Evolutionary conservation across 2,113 vertebrate genomes (phyloP).

Genomic region (Antennarius striatus): DNA sequence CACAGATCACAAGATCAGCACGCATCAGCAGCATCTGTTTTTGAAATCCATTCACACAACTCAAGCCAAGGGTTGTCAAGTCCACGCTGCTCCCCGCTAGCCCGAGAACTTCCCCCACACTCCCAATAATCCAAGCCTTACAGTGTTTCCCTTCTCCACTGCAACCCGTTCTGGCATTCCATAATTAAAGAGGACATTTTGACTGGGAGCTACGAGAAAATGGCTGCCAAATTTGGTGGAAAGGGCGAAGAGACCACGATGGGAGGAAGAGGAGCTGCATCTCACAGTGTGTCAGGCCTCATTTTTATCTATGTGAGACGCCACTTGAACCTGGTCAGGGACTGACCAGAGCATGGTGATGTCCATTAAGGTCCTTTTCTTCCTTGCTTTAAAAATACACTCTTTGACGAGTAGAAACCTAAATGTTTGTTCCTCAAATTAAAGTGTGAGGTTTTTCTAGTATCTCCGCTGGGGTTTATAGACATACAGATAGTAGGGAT

Average conservation of each 20-base stretch:
- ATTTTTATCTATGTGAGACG: conserved; percentile 15
- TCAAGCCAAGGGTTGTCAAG: conserved; percentile 74
- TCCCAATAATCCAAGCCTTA: conserved; percentile 21
- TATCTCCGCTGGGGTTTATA: neutral
- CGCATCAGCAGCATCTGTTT: conserved; percentile 82
- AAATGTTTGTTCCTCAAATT: conserved; percentile 7
- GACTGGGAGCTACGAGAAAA: conserved; percentile 54
- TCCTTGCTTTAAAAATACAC: neutral
- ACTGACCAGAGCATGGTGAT: conserved; percentile 7
- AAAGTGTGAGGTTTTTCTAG: neutral
- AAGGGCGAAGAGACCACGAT: conserved; percentile 21
- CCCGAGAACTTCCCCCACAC: conserved; percentile 18
- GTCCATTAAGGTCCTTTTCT: conserved; percentile 12
- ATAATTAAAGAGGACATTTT: conserved; percentile 72
- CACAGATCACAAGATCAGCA: conserved; percentile 87
- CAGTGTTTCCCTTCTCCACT: conserved; percentile 50
- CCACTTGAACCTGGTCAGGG: conserved; percentile 4
- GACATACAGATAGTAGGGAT: neutral
- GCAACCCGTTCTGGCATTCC: conserved; percentile 51
- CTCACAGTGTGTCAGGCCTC: conserved; percentile 24
- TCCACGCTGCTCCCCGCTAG: conserved; percentile 38
- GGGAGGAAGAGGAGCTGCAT: conserved; percentile 28
- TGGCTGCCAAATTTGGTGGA: conserved; percentile 54
- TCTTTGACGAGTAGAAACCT: neutral
- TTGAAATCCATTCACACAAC: conserved; percentile 84